A percentile compares a stretch with the other conserved stretches of the same genome.
phyloP scores from a whole-genome alignment of 2,113 vertebrate genomes.

The Herpetotheres cachinnans region DNA sequence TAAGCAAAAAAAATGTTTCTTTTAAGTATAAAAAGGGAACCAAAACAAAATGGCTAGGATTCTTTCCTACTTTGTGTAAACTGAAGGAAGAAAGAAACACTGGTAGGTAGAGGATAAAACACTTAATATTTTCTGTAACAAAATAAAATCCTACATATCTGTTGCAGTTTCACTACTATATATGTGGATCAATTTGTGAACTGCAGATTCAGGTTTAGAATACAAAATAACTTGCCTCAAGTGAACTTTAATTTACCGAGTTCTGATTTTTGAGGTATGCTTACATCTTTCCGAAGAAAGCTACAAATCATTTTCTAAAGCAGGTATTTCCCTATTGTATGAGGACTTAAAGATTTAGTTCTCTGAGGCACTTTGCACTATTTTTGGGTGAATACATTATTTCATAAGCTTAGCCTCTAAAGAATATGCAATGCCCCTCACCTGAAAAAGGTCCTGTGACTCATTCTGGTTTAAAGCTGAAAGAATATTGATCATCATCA shows the following conservation, averaged over 20 bases:
- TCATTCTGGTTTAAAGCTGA: neutral
- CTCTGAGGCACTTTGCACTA: neutral
- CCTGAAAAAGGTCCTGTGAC: neutral
- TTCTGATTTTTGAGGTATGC: neutral
- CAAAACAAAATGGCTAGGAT: neutral
- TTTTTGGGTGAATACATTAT: neutral
- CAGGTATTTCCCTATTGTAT: neutral
- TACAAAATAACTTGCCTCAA: neutral
- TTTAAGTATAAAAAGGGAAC: neutral
- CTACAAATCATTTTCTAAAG: neutral
- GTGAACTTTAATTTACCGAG: accelerated
- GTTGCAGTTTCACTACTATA: neutral
- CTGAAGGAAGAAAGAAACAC: neutral
- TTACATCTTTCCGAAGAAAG: neutral
- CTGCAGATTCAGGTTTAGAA: neutral
- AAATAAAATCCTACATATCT: neutral
- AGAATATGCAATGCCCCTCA: neutral
- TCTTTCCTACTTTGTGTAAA: neutral
- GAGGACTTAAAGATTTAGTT: neutral
- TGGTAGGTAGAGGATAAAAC: neutral
- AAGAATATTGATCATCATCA: conserved; percentile 27
- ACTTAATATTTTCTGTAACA: neutral
- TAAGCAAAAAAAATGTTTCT: neutral
- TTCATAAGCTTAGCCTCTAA: neutral
- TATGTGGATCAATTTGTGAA: neutral